Evolutionary conservation across 2,888 invertebrate genomes (phyloP), one percentile per base, ranked within the genome.

Genomic region (Nomada hirtipes): DNA sequence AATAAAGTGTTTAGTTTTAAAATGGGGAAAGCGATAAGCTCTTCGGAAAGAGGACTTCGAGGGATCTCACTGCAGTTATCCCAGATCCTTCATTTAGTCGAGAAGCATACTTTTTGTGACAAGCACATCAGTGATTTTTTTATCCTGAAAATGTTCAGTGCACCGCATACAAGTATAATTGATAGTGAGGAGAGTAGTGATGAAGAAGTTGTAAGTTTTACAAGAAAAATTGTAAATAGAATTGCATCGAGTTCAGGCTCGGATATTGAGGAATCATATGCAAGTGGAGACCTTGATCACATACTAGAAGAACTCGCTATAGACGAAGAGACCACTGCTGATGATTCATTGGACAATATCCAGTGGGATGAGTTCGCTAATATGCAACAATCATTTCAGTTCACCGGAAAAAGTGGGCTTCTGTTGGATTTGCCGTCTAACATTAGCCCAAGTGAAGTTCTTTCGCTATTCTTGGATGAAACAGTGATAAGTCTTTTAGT

Each of bases 241-340:
- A 76, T 83, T 83, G 76, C 72, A 68, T 83, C 80, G 74, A 80
- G 83, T 80, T 76, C 80, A 74, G 53, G 26, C 67, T 83, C 80
- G 23, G 69, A 76, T 76, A 77, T n/a, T 36, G 76, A 76, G 29
- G 76, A 76, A 80, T 59, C 82, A 70, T 83, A 77, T 77, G 76
- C 76, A 76, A 83, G 76, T 79, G 79, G 72, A 60, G 68, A 82
- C 26, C 71, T 76, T 83, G 79, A 79, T 36, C 72, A 83, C 15
- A 68, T 83, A 47, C 55, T 83, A 20, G 64, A 80, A 80, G 69
- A 83, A 67, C 80, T 80, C 44, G 65, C 67, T 77, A 9, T 76
- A 42, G 20, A 67, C 47, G 70, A 76, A 61, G 82, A 82, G 74
- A 75, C 23, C 77, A n/a, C 71, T 64, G 75, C 20, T 70, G 74